Evolutionary conservation across 2,888 invertebrate genomes (phyloP).

Genomic region (Acleris sparsana): DNA sequence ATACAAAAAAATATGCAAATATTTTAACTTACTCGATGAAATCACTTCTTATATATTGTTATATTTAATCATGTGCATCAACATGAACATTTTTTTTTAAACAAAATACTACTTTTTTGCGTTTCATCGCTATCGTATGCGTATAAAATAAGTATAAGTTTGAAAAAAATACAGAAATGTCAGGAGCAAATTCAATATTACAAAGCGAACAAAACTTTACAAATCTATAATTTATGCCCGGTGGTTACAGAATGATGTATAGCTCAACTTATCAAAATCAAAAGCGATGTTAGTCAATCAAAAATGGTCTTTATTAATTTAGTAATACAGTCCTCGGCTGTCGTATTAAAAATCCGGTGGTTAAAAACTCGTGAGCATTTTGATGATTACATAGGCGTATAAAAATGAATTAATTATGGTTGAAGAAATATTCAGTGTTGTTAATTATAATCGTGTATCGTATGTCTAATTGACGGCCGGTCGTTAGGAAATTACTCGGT

Average conservation of each 20-base stretch:
- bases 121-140: too few species aligned
- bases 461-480: constrained; percentile 23
- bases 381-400: constrained; percentile 51
- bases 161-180: neutral
- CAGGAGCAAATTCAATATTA: constrained; percentile 27
- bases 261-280: constrained; percentile 39
- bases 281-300: neutral
- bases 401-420: constrained; percentile 58
- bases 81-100: too few species aligned
- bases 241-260: constrained; percentile 68
- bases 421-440: constrained; percentile 57
- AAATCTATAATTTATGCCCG: constrained; percentile 67
- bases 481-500: constrained; percentile 18
- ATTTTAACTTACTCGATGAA: too few species aligned
- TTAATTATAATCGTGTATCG: constrained; percentile 53
- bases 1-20: too few species aligned
- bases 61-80: too few species aligned
- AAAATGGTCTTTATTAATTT: neutral
- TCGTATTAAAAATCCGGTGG: constrained; percentile 12
- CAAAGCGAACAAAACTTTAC: constrained; percentile 55
- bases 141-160: constrained; percentile 7
- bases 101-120: too few species aligned
- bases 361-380: constrained; percentile 29
- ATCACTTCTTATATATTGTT: too few species aligned
- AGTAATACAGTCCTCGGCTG: constrained; percentile 2